Conservation (phyloP, 2,113 vertebrate species). For the Macrotis lagotis region DNA sequence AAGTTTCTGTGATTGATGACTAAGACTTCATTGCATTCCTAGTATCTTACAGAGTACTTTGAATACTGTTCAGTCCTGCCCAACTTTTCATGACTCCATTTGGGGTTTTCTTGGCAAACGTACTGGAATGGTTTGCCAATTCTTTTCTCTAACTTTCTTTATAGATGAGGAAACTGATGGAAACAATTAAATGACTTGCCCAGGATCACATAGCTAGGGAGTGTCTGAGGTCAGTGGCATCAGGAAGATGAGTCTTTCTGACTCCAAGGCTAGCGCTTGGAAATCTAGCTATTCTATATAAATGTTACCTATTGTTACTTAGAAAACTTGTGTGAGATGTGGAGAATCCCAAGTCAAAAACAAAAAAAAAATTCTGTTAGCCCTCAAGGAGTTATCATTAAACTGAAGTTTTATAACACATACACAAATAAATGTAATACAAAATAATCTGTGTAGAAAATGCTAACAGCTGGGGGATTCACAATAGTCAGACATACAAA, state of each 20-base stretch:
- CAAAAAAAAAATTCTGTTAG: not conserved
- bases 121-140: not conserved
- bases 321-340: not conserved
- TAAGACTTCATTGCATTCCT: not conserved
- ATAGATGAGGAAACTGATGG: not conserved
- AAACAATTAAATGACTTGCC: not conserved
- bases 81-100: not conserved
- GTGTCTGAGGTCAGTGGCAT: not conserved
- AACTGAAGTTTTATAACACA: not conserved
- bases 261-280: not conserved
- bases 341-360: not conserved
- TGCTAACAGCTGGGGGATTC: not conserved
- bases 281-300: not conserved
- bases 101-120: not conserved
- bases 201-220: not conserved
- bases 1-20: not conserved
- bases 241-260: not conserved
- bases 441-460: not conserved
- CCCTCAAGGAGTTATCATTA: not conserved
- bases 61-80: not conserved
- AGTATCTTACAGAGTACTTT: not conserved
- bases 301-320: not conserved
- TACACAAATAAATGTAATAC: not conserved
- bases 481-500: not conserved
- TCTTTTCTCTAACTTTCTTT: not conserved